A percentile compares a stretch with the other conserved stretches of the same genome.
Evolutionary conservation across 2,888 invertebrate genomes (phyloP).

Genomic region (Mamestra brassicae): DNA sequence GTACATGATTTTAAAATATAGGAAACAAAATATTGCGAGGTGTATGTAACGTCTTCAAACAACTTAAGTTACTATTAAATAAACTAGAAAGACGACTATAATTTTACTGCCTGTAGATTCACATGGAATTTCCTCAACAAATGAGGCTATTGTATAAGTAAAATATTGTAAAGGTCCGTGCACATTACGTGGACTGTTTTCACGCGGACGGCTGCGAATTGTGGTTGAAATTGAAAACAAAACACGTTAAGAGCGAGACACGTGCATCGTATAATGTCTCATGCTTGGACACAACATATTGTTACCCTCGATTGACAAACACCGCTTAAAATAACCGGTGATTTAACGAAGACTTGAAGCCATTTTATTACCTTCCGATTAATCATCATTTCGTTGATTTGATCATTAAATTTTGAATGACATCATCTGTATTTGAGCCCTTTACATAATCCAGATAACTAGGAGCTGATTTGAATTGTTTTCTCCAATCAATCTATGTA

Average conservation of each 20-base stretch:
- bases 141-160: conserved; percentile 19
- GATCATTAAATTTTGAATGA: conserved; percentile 33
- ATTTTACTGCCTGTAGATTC: conserved; percentile 7
- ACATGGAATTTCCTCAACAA: conserved; percentile 16
- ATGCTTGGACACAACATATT: conserved; percentile 39
- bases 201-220: conserved; percentile 21
- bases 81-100: conserved; percentile 2
- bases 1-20: conserved; percentile 44
- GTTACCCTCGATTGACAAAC: conserved; percentile 52
- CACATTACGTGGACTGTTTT: conserved; percentile 17
- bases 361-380: conserved; percentile 46
- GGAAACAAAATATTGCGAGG: conserved; percentile 34
- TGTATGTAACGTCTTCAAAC: not conserved
- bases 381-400: conserved; percentile 22
- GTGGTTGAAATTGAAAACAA: conserved; percentile 51
- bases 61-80: not conserved
- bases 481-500: not conserved
- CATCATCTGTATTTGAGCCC: conserved; percentile 29
- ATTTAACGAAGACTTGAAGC: conserved; percentile 36
- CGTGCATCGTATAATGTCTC: conserved; percentile 44
- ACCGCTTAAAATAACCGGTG: conserved; percentile 51
- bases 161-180: conserved; percentile 29
- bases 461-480: not conserved
- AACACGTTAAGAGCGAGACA: conserved; percentile 35
- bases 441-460: conserved; percentile 18